phyloP scores from a whole-genome alignment of 2,888 invertebrate genomes.

The Gymnosoma rotundatum region DNA sequence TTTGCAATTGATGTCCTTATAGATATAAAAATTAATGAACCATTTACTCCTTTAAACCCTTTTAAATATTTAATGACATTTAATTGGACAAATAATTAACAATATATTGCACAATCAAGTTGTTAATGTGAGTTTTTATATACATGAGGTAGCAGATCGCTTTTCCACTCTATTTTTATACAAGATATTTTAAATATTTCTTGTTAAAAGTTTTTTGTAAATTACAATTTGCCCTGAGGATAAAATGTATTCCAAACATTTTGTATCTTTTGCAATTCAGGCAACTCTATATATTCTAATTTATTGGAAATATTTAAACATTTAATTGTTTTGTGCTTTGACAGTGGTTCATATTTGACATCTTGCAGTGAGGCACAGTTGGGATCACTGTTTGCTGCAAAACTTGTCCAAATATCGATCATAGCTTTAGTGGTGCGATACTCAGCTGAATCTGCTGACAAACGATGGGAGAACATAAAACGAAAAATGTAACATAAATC shows the following conservation, averaged over 20 bases:
- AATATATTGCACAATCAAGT: constrained; percentile 11
- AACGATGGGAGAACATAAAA: constrained; percentile 75
- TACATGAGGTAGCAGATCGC: constrained; percentile 67
- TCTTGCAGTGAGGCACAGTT: constrained; percentile 74
- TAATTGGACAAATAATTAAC: constrained; percentile 23
- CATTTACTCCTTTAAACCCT: constrained; percentile 29
- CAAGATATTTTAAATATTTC: too few relatives aligned
- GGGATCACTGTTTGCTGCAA: constrained; percentile 79
- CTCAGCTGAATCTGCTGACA: constrained; percentile 75
- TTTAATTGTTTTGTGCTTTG: constrained; percentile 71
- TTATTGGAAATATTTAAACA: constrained; percentile 78
- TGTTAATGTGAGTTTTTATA: constrained; percentile 28
- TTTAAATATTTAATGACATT: constrained; percentile 48
- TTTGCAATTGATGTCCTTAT: constrained; percentile 24
- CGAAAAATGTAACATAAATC: constrained; percentile 80
- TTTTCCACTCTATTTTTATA: constrained; percentile 2
- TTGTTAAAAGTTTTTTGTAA: not conserved
- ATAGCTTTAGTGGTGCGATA: constrained; percentile 76
- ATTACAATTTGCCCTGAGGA: constrained; percentile 73
- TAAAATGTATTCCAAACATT: constrained; percentile 79
- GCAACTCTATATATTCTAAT: constrained; percentile 75
- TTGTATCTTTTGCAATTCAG: constrained; percentile 76
- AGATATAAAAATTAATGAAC: constrained; percentile 27
- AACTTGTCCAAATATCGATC: constrained; percentile 79
- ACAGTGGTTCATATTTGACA: constrained; percentile 73